Evolutionary conservation across 2,888 invertebrate genomes (phyloP).

Genomic region (Acholoe squamosa): DNA sequence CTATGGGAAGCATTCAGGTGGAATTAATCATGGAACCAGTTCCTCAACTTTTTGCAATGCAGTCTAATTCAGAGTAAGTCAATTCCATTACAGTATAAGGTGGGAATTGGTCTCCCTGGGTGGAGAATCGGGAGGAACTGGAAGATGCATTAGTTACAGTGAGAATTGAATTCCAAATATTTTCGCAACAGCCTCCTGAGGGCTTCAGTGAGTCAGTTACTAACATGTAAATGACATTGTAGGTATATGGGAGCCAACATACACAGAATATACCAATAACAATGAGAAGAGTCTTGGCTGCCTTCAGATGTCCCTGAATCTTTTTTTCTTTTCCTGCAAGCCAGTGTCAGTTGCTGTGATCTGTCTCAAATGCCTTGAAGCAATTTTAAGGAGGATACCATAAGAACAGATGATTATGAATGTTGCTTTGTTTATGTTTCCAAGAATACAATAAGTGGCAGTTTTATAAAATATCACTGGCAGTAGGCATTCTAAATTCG

Average conservation of each 20-base stretch:
- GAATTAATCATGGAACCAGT: too few relatives aligned
- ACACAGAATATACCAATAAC: slow-evolving; percentile 12
- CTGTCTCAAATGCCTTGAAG: not conserved
- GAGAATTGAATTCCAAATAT: too few relatives aligned
- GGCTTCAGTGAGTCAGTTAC: not conserved
- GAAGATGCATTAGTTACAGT: too few relatives aligned
- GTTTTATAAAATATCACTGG: not conserved
- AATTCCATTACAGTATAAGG: too few relatives aligned
- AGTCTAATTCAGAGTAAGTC: too few relatives aligned
- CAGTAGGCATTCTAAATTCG: not conserved
- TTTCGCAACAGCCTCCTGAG: too few relatives aligned
- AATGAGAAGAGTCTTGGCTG: slow-evolving; percentile 34
- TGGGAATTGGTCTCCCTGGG: too few relatives aligned
- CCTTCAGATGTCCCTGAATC: slow-evolving; percentile 4
- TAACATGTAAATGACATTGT: not conserved
- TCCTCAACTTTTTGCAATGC: too few relatives aligned
- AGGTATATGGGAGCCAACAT: not conserved
- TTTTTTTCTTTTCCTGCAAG: not conserved
- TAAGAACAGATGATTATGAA: not conserved
- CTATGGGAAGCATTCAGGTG: too few relatives aligned
- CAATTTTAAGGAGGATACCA: not conserved
- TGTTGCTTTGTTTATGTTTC: not conserved
- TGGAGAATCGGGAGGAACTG: too few relatives aligned
- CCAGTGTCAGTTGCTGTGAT: slow-evolving; percentile 2
- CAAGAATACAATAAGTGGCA: not conserved